These are phyloP conservation scores for Meiosimyza decipiens DNA, from an alignment of 2,888 invertebrate species.

Conservation along the genomic window DNA sequence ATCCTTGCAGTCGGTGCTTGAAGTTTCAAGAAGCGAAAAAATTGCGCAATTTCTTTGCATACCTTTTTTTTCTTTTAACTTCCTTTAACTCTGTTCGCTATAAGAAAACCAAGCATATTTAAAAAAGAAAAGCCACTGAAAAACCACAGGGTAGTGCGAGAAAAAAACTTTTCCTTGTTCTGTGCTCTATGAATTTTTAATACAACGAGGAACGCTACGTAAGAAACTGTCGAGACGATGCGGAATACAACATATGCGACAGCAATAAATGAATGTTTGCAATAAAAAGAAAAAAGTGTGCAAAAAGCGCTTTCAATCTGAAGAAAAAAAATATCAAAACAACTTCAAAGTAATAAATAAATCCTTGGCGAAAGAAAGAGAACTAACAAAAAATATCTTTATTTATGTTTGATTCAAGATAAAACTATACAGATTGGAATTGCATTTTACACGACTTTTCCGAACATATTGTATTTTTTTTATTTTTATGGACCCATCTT, in stretches of 20 bases:
- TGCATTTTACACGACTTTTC: too few relatives aligned
- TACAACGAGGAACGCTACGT: slow-evolving; percentile 43
- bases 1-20: slow-evolving; percentile 17
- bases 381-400: background rate
- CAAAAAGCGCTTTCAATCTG: background rate
- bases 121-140: slow-evolving; percentile 31
- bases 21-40: slow-evolving; percentile 15
- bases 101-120: slow-evolving; percentile 12
- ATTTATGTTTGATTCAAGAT: background rate
- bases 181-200: slow-evolving; percentile 64
- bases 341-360: background rate
- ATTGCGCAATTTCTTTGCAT: background rate
- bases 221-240: background rate
- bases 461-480: too few relatives aligned
- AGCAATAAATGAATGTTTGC: background rate
- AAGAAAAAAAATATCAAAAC: background rate
- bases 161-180: slow-evolving; percentile 41
- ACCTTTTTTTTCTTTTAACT: slow-evolving; percentile 5
- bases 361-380: background rate
- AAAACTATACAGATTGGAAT: too few relatives aligned
- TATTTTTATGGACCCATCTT: too few relatives aligned
- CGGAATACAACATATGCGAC: slow-evolving; percentile 2
- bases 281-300: background rate
- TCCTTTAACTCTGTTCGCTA: background rate
- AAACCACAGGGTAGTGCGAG: slow-evolving; percentile 53